Conservation (phyloP, 2,888 invertebrate genomes). For the Abrostola triplasia region DNA sequence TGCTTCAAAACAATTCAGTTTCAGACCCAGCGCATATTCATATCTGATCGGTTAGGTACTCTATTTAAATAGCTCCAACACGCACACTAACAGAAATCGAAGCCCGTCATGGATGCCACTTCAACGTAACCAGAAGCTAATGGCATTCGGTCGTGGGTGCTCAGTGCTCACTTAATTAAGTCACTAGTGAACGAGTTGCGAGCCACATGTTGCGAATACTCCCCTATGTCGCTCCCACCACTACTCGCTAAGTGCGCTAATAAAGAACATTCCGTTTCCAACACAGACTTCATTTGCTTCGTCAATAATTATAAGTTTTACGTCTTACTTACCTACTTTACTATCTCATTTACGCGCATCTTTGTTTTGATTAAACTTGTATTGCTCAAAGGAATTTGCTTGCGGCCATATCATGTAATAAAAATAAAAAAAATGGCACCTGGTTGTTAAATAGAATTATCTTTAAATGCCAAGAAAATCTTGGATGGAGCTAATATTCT, state of each 20-base stretch:
- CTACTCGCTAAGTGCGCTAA: constrained; percentile 57
- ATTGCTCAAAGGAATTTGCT: too few relatives aligned
- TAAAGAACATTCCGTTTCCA: constrained; percentile 56
- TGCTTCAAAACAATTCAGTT: too few relatives aligned
- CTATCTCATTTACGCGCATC: constrained; percentile 23
- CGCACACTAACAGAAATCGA: constrained; percentile 26
- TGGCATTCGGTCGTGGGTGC: constrained; percentile 47
- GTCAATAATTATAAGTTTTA: constrained; percentile 42
- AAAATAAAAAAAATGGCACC: too few relatives aligned
- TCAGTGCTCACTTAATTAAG: constrained; percentile 63
- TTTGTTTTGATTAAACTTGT: neutral
- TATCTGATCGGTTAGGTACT: neutral
- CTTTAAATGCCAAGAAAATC: too few relatives aligned
- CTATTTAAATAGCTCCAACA: neutral
- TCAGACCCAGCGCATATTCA: too few relatives aligned
- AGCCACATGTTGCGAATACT: constrained; percentile 46
- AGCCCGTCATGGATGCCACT: constrained; percentile 41
- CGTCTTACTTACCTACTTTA: constrained; percentile 1
- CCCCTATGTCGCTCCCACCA: constrained; percentile 42
- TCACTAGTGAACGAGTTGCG: constrained; percentile 55
- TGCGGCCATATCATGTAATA: too few relatives aligned
- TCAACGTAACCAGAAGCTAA: constrained; percentile 57
- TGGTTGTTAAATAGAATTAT: too few relatives aligned
- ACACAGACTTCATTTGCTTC: constrained; percentile 46
- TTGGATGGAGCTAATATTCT: too few relatives aligned